Base-by-base conservation (phyloP, 1,140 invertebrate genomes). In the Heliothis virescens region DNA sequence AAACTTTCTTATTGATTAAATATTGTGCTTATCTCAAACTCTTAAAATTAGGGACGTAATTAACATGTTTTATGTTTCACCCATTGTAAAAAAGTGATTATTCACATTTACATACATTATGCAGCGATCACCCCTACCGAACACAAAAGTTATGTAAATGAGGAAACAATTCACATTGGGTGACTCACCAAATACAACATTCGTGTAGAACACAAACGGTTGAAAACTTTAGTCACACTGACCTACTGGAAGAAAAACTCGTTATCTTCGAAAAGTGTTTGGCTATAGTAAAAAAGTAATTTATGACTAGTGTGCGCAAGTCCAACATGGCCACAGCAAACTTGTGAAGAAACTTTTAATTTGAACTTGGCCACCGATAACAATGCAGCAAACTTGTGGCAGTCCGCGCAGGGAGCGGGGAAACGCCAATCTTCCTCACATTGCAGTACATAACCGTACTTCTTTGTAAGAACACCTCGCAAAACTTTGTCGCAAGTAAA, bases 401-500 rank as follows among this genome's bases (percentile, higher is more conserved):
- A 82, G 86, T 79, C 82, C 79, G 88, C 83, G 87, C 86, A 84
- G 89, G 85, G 89, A 82, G 84, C 80, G 86, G 87, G 83, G 80
- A 80, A 89, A 82, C 88, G 88, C 87, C 92, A 91, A 91, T 93
- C 91, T 93, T 91, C 87, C 89, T 90, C 86, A 91, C 87, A 86
- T 92, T 91, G 92, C 92, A 93, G 92, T 94, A 91, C 88, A 91
- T 89, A 88, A 85, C 85, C 88, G 91, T 92, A 95, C 92, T 95
- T 94, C 93, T 94, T 91, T 91, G 92, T 94, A 94, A 93, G 90
- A 91, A 90, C 90, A 94, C 90, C 89, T 92, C 90, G 88, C 89
- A 94, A 95, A 94, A 95, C 89, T 95, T 95, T 94, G 86, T 87
- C 76, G 83, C 83, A 95, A 95, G 94, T 94, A 94, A 94, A 95